A percentile compares a stretch with the other conserved stretches of the same genome.
phyloP scores from a whole-genome alignment of 2,113 vertebrate species.

The Corapipo altera region DNA sequence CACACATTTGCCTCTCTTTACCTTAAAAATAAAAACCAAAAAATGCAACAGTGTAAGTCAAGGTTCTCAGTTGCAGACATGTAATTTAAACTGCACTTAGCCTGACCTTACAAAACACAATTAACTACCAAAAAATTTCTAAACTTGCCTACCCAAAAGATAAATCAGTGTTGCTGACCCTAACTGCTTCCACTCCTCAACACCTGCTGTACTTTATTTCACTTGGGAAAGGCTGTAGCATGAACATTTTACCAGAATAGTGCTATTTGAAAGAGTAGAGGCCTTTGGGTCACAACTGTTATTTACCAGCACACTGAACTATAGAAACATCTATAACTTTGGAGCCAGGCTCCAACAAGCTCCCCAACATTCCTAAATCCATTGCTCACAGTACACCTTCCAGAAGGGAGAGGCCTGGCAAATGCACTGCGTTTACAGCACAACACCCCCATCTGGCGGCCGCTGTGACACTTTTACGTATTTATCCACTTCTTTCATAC shows the following conservation, averaged over 20 bases:
- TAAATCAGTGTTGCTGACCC: neutral
- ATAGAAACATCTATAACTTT: accelerated
- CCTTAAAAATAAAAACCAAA: constrained; percentile 56
- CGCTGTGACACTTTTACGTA: neutral
- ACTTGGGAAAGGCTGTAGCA: neutral
- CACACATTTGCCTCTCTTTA: constrained; percentile 72
- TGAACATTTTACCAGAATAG: neutral
- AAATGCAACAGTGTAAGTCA: neutral
- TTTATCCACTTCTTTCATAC: accelerated
- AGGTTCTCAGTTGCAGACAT: neutral
- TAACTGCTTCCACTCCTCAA: neutral
- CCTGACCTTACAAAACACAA: neutral
- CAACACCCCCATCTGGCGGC: constrained; percentile 31
- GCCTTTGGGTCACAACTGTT: neutral
- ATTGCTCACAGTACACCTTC: accelerated
- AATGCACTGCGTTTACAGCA: neutral
- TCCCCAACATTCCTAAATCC: neutral
- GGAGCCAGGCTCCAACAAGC: neutral
- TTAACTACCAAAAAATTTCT: neutral
- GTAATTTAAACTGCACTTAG: neutral
- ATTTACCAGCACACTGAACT: neutral
- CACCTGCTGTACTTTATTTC: neutral
- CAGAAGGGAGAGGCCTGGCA: neutral
- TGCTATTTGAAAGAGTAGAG: neutral
- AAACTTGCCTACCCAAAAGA: neutral